These are phyloP conservation scores for Leptonema lineaticorne DNA, from an alignment of 1,140 invertebrate species.

Conservation along the genomic window DNA sequence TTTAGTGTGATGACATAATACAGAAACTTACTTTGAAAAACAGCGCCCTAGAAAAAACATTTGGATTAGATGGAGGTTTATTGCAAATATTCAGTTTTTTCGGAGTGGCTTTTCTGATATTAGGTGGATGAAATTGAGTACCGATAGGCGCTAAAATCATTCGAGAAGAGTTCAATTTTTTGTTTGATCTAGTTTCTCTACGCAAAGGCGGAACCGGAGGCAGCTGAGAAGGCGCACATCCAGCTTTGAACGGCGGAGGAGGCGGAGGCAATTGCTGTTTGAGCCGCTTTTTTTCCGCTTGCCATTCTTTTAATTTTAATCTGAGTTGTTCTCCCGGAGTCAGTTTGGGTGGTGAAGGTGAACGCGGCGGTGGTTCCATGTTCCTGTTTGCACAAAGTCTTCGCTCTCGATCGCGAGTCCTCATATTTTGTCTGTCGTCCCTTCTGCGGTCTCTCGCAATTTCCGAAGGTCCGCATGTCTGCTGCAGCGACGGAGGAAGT, in stretches of 20 bases:
- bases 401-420: background rate
- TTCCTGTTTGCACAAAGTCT: background rate
- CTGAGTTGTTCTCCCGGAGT: slow-evolving; percentile 7
- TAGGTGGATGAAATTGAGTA: slow-evolving; percentile 44
- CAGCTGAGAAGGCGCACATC: slow-evolving; percentile 45
- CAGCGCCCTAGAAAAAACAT: background rate
- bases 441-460: background rate
- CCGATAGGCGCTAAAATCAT: slow-evolving; percentile 42
- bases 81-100: background rate
- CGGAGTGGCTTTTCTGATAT: background rate
- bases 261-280: slow-evolving; percentile 43
- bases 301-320: slow-evolving; percentile 43
- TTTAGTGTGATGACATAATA: too few relatives aligned
- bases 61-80: background rate
- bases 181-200: slow-evolving; percentile 43
- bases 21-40: background rate
- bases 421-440: background rate
- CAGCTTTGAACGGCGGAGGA: slow-evolving; percentile 50
- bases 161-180: background rate
- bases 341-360: background rate
- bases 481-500: too few relatives aligned
- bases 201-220: slow-evolving; percentile 42
- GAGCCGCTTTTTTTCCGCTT: slow-evolving; percentile 43
- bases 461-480: too few relatives aligned
- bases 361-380: background rate